These are phyloP conservation scores for Drosophila paranaensis DNA, from an alignment of 2,888 invertebrate species.

Conservation along the genomic window DNA sequence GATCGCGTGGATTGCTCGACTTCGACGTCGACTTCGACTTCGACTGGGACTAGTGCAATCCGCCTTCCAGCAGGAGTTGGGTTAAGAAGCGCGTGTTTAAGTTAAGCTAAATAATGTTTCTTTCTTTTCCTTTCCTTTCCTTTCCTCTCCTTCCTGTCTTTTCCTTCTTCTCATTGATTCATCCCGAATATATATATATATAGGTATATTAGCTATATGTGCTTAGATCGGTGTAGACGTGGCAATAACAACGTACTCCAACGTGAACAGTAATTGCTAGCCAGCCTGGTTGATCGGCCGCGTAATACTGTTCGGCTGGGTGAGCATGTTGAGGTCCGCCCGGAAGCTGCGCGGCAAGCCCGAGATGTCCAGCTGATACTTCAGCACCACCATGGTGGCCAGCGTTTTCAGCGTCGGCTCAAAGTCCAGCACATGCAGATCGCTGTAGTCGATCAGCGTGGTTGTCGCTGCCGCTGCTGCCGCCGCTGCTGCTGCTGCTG, in stretches of 20 bases:
- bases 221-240: not conserved
- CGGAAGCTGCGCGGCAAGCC: conserved; percentile 86
- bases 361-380: conserved; percentile 88
- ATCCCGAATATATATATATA: not conserved
- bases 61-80: conserved; percentile 30
- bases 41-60: conserved; percentile 39
- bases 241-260: conserved; percentile 5
- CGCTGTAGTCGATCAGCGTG: conserved; percentile 91
- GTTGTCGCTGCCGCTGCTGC: conserved; percentile 18
- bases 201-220: not conserved
- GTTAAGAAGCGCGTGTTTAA: conserved; percentile 17
- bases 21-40: conserved; percentile 16
- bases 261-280: conserved; percentile 54
- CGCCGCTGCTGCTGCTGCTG: conserved; percentile 13
- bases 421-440: conserved; percentile 93
- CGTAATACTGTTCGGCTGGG: conserved; percentile 89
- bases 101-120: conserved; percentile 10
- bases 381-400: conserved; percentile 88
- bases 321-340: conserved; percentile 87
- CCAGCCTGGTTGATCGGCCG: conserved; percentile 85
- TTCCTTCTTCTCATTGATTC: not conserved
- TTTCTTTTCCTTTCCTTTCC: not conserved
- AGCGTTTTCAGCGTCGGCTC: conserved; percentile 90
- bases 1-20: conserved; percentile 45
- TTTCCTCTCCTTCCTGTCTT: too few species aligned